phyloP scores from a whole-genome alignment of 2,888 invertebrate genomes.

The Cheilosia urbana region DNA sequence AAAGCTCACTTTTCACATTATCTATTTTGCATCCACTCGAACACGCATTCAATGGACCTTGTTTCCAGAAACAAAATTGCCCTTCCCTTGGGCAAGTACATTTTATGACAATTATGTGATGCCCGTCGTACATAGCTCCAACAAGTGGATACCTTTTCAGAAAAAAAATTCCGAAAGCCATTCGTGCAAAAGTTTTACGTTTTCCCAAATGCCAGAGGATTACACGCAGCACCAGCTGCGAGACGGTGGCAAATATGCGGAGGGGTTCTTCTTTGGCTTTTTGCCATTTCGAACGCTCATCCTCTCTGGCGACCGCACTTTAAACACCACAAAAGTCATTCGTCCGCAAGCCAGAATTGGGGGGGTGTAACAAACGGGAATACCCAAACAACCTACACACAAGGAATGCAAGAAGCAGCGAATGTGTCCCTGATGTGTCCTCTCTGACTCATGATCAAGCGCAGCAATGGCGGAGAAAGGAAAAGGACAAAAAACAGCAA shows the following conservation, averaged over 20 bases:
- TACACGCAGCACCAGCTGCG: slow-evolving; percentile 24
- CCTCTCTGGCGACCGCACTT: slow-evolving; percentile 28
- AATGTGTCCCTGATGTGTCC: not conserved
- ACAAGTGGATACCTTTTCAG: slow-evolving; percentile 54
- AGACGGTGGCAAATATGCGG: slow-evolving; percentile 19
- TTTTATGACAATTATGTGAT: not conserved
- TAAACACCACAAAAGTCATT: slow-evolving; percentile 39
- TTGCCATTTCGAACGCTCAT: slow-evolving; percentile 20
- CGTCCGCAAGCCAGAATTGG: slow-evolving; percentile 22
- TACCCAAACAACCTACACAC: slow-evolving; percentile 24
- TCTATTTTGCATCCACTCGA: too few species aligned
- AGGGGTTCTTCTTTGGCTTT: slow-evolving; percentile 34
- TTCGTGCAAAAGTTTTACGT: slow-evolving; percentile 33
- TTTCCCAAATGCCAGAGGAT: slow-evolving; percentile 53
- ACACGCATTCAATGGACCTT: not conserved
- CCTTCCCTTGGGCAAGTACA: not conserved
- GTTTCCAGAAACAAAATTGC: not conserved
- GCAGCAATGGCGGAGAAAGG: not conserved
- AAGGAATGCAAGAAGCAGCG: too few species aligned
- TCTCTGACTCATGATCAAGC: slow-evolving; percentile 14
- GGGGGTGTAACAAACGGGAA: not conserved
- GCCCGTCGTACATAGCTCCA: not conserved
- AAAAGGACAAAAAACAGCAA: not conserved
- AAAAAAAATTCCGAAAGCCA: not conserved
- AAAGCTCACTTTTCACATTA: not conserved